Evolutionary conservation across 2,113 vertebrate species (phyloP), one percentile per base, ranked within the genome.

Genomic region (Propithecus coquereli): DNA sequence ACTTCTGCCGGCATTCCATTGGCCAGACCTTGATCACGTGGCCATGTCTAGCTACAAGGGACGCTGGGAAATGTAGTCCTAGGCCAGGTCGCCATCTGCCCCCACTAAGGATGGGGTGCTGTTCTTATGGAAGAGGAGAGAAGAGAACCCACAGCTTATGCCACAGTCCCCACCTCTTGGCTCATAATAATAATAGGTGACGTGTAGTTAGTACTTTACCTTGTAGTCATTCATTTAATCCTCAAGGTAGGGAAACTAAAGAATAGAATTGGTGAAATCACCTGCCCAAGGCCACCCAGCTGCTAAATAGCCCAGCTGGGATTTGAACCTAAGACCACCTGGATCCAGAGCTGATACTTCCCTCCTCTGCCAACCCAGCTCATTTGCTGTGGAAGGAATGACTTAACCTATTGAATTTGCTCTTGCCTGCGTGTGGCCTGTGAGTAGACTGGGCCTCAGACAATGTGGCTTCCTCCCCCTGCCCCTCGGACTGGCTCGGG

Each of bases 11-110:
- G 32, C 5, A 73, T 47, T 27, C 5, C 16, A 68, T 94, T 94
- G 92, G 87, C 9, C 40, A 76, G 57, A 40, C 54, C 3, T 11
- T 84, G 71, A 65, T 80, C 94, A 93, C 65, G 25, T 77, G 91
- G 37, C 7, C 8, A 11, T 2, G 3, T 17, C 22, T 66, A 73
- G 47, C 54, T 85, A 34, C 71, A 91, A 63, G 32, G 71, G 77
- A 88, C 32, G 45, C 71, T 96, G 92, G 94, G 83, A 94, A 85
- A 71, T 93, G 90, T 93, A 95, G 92, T 93, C 45, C 37, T 45
- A 16, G 20, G 10, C 18, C 11, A 47, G 63, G 6, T 30, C 7
- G 43, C 81, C 50, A 30, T 40, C 7, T 50, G 25, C 16, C 59
- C 59, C 50, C 23, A 84, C 74, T 90, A 59, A 87, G 30, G 45